Evolutionary conservation across 2,113 vertebrate genomes (phyloP), one percentile per base, ranked within the genome.

Genomic region (Dasyprocta punctata): DNA sequence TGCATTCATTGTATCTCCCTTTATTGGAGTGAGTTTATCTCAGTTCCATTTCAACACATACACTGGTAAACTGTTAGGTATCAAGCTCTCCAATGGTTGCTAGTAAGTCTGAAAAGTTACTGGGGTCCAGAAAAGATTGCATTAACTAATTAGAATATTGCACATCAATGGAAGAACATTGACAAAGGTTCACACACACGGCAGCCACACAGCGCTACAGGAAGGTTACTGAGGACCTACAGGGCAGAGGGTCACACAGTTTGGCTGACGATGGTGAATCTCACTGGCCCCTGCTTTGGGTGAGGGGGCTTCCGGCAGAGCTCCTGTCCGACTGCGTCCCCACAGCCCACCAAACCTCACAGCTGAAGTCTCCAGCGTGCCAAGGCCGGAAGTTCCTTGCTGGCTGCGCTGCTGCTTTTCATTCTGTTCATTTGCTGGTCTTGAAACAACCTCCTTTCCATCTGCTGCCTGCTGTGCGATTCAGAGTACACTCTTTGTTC

Each of bases 331-430:
- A 89, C 77, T 71, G 86, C 49, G 2, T 98, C 97, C 87, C 97
- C 81, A 82, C 88, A 97, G 95, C 44, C 97, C 96, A 95, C 92
- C 94, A 97, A 96, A 97, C 91, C 67, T 81, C 83, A 58, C 86
- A 97, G 97, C 97, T 97, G 96, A 97, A 54, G 67, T 97, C 97
- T 98, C 92, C 78, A 61, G 94, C 89, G 90, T 65, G 71, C 82
- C 36, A 84, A 81, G 56, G 44, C 96, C 97, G 98, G 97, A 98
- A 98, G 98, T 90, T 96, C 58, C 95, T 97, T 47, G 71, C 97
- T 81, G 87, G 54, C 81, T 85, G 52, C 0, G 2, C 92, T 97
- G 60, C 96, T 97, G 86, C 98, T 97, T 98, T 98, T 97, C 60
- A 73, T 94, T 98, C 90, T 95, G 63, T 94, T 97, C 75, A 33